A percentile compares a stretch with the other conserved stretches of the same genome.
These are phyloP conservation scores for Phalacrocorax pelagicus DNA, from an alignment of 2,113 vertebrate species.

Conservation along the genomic window DNA sequence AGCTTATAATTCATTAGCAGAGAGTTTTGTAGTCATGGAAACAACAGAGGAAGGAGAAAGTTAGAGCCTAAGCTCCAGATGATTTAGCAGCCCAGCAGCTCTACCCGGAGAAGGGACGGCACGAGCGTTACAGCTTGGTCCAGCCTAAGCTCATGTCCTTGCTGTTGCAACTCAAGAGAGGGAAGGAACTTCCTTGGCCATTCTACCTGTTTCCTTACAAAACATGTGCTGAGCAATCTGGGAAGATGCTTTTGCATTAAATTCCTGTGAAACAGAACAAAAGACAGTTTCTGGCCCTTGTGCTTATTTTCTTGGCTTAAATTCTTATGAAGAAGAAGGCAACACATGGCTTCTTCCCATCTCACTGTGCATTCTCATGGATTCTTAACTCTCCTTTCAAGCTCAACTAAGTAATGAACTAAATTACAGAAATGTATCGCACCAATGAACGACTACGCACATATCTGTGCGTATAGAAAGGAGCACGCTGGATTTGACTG, in stretches of 20 bases:
- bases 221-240: background rate
- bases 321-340: background rate
- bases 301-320: background rate
- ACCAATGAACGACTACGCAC: background rate
- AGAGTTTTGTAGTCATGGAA: constrained; percentile 8
- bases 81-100: background rate
- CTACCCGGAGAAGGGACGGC: fast-evolving
- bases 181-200: background rate
- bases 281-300: background rate
- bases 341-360: background rate
- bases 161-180: background rate
- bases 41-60: background rate
- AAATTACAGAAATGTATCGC: background rate
- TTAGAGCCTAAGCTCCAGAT: background rate
- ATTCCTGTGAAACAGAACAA: background rate
- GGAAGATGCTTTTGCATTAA: background rate
- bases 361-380: background rate
- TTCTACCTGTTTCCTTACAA: background rate
- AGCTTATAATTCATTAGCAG: background rate
- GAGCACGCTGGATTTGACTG: background rate
- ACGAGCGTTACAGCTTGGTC: fast-evolving
- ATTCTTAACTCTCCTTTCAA: background rate
- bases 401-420: background rate
- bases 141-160: background rate
- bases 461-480: fast-evolving